phyloP scores from a whole-genome alignment of 2,888 invertebrate species.

The Phymatocera aterrima region DNA sequence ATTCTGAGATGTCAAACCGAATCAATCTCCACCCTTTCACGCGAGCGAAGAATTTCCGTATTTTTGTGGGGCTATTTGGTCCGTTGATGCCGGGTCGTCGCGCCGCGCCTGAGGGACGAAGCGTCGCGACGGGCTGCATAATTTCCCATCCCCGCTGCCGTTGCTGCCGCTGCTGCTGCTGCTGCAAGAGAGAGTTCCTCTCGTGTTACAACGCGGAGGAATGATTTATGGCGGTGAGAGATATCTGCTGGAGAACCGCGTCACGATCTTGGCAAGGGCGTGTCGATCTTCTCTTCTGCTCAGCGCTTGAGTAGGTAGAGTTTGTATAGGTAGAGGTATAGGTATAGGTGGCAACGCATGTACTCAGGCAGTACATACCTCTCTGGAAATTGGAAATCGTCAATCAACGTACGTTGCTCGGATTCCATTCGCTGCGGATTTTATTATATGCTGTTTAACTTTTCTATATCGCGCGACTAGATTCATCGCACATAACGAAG shows the following conservation, averaged over 20 bases:
- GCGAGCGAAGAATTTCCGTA: background rate
- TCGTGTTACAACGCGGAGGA: background rate
- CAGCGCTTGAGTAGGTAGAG: background rate
- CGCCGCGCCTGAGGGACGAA: slow-evolving; percentile 18
- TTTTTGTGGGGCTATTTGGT: background rate
- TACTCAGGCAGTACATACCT: background rate
- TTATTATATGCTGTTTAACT: background rate
- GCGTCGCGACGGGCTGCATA: slow-evolving; percentile 28
- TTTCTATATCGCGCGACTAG: background rate
- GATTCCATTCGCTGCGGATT: slow-evolving; percentile 1
- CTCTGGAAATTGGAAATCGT: slow-evolving; percentile 3
- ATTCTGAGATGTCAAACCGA: background rate
- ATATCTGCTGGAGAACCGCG: slow-evolving; percentile 28
- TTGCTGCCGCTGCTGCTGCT: too few species aligned
- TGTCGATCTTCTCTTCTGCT: slow-evolving; percentile 23
- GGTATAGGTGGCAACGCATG: background rate
- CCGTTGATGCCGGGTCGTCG: slow-evolving; percentile 3
- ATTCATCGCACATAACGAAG: background rate
- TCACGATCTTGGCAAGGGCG: slow-evolving; percentile 35
- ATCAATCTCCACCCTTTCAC: slow-evolving; percentile 6
- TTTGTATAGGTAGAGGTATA: background rate
- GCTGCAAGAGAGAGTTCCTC: background rate
- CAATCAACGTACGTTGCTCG: slow-evolving; percentile 3
- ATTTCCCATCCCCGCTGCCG: slow-evolving; percentile 8
- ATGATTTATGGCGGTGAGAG: slow-evolving; percentile 34